Conservation (phyloP, 2,113 vertebrate species). For the Alosa alosa region DNA sequence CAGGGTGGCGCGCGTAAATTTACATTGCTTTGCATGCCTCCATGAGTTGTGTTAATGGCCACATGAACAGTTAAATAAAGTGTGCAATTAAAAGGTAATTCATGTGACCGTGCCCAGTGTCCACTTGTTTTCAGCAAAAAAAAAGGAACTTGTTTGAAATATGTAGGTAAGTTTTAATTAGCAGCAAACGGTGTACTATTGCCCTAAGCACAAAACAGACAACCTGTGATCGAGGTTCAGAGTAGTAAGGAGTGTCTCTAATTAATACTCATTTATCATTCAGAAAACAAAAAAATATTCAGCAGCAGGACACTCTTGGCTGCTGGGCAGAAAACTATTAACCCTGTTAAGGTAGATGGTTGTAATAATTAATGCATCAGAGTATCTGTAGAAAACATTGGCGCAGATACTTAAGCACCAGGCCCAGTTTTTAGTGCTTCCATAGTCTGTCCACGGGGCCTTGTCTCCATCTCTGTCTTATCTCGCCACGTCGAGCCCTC, state of each 20-base stretch:
- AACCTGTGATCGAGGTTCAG: conserved; percentile 36
- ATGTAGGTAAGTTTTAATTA: conserved; percentile 26
- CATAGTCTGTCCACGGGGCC: background rate
- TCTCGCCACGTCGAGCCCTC: conserved; percentile 28
- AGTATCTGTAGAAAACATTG: background rate
- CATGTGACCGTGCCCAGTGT: background rate
- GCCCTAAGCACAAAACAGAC: conserved; percentile 38
- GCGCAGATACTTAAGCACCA: background rate
- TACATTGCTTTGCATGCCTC: background rate
- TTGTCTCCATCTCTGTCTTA: conserved; percentile 39
- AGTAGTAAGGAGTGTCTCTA: conserved; percentile 41
- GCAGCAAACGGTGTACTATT: conserved; percentile 32
- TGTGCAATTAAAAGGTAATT: conserved; percentile 35
- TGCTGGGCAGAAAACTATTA: conserved; percentile 35
- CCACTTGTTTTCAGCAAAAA: conserved; percentile 25
- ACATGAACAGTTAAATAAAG: background rate
- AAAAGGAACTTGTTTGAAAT: conserved; percentile 20
- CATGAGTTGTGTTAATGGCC: background rate
- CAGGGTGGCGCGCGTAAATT: background rate
- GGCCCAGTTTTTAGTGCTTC: background rate
- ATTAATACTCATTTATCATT: conserved; percentile 51
- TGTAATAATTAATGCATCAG: conserved; percentile 21
- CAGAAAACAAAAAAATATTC: conserved; percentile 34
- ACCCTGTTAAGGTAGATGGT: conserved; percentile 33
- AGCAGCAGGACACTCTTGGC: conserved; percentile 35